Conservation (phyloP, 2,888 invertebrate species). For the Dugesia japonica region DNA sequence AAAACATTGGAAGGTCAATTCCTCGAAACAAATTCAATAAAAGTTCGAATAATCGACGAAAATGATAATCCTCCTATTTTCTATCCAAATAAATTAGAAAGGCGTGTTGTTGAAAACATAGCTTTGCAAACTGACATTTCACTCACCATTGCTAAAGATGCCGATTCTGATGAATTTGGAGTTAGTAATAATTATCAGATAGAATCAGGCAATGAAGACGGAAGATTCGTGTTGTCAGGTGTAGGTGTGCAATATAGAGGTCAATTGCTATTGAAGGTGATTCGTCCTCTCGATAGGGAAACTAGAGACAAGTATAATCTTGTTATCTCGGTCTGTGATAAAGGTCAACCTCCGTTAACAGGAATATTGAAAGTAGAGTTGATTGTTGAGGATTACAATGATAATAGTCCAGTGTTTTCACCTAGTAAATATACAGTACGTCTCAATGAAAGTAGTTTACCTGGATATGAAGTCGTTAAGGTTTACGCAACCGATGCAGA, state of each 20-base stretch:
- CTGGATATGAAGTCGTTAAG: slow-evolving; percentile 69
- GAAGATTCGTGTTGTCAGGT: slow-evolving; percentile 68
- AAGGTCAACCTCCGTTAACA: slow-evolving; percentile 63
- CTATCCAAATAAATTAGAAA: slow-evolving; percentile 57
- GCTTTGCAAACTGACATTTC: slow-evolving; percentile 69
- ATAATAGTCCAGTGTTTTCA: slow-evolving; percentile 80
- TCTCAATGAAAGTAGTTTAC: slow-evolving; percentile 77
- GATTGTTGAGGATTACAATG: slow-evolving; percentile 58
- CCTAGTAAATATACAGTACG: slow-evolving; percentile 82
- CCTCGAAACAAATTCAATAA: neutral
- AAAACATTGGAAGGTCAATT: neutral
- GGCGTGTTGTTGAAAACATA: slow-evolving; percentile 78
- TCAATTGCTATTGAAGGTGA: slow-evolving; percentile 68
- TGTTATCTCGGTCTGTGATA: slow-evolving; percentile 75
- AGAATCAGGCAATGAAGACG: slow-evolving; percentile 71
- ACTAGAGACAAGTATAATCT: slow-evolving; percentile 65
- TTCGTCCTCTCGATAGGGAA: slow-evolving; percentile 75
- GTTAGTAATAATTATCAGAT: slow-evolving; percentile 76
- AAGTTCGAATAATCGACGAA: slow-evolving; percentile 59
- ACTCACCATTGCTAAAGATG: slow-evolving; percentile 75
- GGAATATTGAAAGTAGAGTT: slow-evolving; percentile 75
- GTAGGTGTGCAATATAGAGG: slow-evolving; percentile 45
- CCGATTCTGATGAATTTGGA: slow-evolving; percentile 70
- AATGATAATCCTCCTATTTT: slow-evolving; percentile 88
- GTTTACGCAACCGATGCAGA: slow-evolving; percentile 86